Conservation (phyloP, 1,140 invertebrate genomes). For the Drosophila setifemur region DNA sequence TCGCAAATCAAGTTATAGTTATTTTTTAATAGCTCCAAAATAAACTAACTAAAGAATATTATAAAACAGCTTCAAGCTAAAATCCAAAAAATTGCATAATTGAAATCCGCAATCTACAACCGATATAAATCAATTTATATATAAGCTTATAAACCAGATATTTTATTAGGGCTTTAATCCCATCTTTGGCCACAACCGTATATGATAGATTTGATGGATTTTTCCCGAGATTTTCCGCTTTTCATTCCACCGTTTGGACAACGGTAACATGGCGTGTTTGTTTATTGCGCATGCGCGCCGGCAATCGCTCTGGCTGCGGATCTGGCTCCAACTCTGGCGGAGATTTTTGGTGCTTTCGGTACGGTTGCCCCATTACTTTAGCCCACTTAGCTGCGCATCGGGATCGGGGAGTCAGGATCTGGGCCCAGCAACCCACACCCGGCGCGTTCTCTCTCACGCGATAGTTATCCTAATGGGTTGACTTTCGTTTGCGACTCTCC, state of each 20-base stretch:
- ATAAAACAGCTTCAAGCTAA: too few relatives aligned
- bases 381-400: constrained; percentile 72
- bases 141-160: too few relatives aligned
- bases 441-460: constrained; percentile 62
- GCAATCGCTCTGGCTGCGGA: constrained; percentile 54
- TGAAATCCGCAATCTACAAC: too few relatives aligned
- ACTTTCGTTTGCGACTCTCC: constrained; percentile 65
- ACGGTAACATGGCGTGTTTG: constrained; percentile 79
- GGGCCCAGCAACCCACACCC: constrained; percentile 43
- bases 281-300: constrained; percentile 77
- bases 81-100: too few relatives aligned
- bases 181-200: too few relatives aligned
- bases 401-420: constrained; percentile 72
- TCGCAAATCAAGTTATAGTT: too few relatives aligned
- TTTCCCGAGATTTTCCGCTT: not conserved
- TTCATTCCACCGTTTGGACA: constrained; percentile 51
- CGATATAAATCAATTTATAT: too few relatives aligned
- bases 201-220: not conserved
- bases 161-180: too few relatives aligned
- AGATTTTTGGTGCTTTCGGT: constrained; percentile 35
- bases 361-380: constrained; percentile 66
- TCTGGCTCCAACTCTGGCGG: constrained; percentile 21
- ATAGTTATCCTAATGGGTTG: constrained; percentile 80
- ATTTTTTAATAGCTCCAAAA: too few relatives aligned
- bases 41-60: too few relatives aligned